Evolutionary conservation across 2,113 vertebrate genomes (phyloP).

Genomic region (Otus sunia): DNA sequence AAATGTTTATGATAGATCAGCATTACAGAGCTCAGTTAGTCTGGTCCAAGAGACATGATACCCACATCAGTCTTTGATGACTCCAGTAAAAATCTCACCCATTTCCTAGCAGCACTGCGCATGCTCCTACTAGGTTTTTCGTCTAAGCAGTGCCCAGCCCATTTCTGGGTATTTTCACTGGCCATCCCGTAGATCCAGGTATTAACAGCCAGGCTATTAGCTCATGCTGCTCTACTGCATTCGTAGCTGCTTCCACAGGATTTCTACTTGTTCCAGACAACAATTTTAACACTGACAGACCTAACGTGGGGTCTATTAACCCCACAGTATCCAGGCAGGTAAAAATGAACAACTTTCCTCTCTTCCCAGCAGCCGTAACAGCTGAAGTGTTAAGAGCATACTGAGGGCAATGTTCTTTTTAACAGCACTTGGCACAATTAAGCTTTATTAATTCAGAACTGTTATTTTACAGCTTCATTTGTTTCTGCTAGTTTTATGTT

Average conservation of each 20-base stretch:
- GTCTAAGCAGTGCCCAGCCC: background rate
- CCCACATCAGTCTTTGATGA: background rate
- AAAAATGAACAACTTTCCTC: background rate
- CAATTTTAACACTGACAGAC: background rate
- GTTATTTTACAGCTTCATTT: constrained; percentile 59
- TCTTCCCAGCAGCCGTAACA: background rate
- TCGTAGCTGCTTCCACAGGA: background rate
- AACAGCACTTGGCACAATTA: constrained; percentile 52
- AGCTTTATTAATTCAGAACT: constrained; percentile 49
- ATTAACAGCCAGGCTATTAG: background rate
- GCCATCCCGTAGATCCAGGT: background rate
- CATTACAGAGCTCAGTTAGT: background rate
- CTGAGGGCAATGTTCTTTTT: constrained; percentile 41
- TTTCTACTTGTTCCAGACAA: background rate
- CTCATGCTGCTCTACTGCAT: background rate
- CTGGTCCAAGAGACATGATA: background rate
- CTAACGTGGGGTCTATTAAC: background rate
- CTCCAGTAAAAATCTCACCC: background rate
- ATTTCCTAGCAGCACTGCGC: background rate
- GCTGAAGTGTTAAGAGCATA: background rate
- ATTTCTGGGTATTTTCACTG: background rate
- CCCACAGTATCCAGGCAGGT: background rate
- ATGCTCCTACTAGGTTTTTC: background rate
- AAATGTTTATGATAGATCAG: background rate
- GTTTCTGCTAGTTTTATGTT: constrained; percentile 49